phyloP scores from a whole-genome alignment of 2,113 vertebrate genomes.

The Festucalex cinctus region DNA sequence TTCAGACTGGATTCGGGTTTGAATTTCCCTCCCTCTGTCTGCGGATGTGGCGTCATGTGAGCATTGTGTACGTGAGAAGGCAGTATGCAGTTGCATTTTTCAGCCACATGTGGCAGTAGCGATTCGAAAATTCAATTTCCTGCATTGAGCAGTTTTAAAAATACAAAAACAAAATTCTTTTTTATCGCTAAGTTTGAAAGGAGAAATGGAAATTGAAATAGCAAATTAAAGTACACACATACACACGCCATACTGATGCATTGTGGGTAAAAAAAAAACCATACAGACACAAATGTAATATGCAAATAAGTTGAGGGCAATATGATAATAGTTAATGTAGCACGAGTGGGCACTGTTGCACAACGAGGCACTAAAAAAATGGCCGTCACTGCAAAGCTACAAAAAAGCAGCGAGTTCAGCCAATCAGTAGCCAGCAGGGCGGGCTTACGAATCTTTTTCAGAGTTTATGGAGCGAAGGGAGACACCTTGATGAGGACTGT shows the following conservation, averaged over 20 bases:
- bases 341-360: slow-evolving; percentile 19
- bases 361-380: slow-evolving; percentile 29
- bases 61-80: too few species aligned
- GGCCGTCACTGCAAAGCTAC: slow-evolving; percentile 9
- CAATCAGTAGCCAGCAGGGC: slow-evolving; percentile 5
- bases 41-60: too few species aligned
- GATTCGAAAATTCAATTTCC: too few species aligned
- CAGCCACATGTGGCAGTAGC: too few species aligned
- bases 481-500: slow-evolving; percentile 62
- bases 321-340: slow-evolving; percentile 49
- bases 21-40: too few species aligned
- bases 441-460: not conserved
- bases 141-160: too few species aligned
- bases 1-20: too few species aligned
- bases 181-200: too few species aligned
- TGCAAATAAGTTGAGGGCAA: slow-evolving; percentile 55
- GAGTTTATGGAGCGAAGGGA: slow-evolving; percentile 61
- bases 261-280: not conserved
- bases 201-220: too few species aligned
- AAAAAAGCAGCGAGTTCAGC: slow-evolving; percentile 2
- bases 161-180: too few species aligned
- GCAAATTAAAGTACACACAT: not conserved
- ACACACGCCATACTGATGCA: not conserved
- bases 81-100: too few species aligned
- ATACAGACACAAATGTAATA: slow-evolving; percentile 58